Evolutionary conservation across 1,140 invertebrate species (phyloP), one percentile per base, ranked within the genome.

Genomic region (Drosophila leontia): DNA sequence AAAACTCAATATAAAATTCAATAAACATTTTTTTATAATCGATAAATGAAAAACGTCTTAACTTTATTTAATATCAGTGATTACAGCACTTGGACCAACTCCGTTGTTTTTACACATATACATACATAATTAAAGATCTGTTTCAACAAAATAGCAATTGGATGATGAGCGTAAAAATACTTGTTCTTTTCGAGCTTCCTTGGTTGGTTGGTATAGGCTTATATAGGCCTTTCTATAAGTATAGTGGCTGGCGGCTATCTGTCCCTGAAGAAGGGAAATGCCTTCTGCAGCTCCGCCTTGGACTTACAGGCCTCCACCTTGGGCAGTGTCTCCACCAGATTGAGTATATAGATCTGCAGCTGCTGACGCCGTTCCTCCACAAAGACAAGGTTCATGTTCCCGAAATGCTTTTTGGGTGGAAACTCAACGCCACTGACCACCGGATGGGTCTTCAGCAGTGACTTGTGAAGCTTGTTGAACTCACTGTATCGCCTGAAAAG

Each of bases 341-440:
- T 94, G 67, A 97, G 93, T 44, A 98, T 93, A 93, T 97, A 98
- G 42, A 94, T 94, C 92, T 97, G 97, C 42, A 98, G 92, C 57
- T 95, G 94, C 82, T 95, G 94, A 34, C 96, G 93, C 72, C 97
- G 93, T 62, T 96, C 95, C 92, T 97, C 96, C 7, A 97, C 97
- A 88, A 97, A 95, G 79, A 95, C 95, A 1, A 95, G 94, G 93
- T 97, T 96, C 94, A 97, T 98, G 93, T 97, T 97, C 34, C 97
- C 97, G 75, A 98, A 94, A 72, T 96, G 96, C 93, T 98, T 98
- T 88, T 98, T 98, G 13, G 97, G 97, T 12, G 97, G 97, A 94
- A 98, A 98, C 88, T 97, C 96, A 92, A 97, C 97, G 4, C 95
- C 94, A 13, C 94, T 94, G 29, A 97, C 94, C 32, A 95, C 93